A percentile compares a stretch with the other conserved stretches of the same genome.
Conservation (phyloP, 2,113 vertebrate genomes). For the Oxyruncus cristatus region DNA sequence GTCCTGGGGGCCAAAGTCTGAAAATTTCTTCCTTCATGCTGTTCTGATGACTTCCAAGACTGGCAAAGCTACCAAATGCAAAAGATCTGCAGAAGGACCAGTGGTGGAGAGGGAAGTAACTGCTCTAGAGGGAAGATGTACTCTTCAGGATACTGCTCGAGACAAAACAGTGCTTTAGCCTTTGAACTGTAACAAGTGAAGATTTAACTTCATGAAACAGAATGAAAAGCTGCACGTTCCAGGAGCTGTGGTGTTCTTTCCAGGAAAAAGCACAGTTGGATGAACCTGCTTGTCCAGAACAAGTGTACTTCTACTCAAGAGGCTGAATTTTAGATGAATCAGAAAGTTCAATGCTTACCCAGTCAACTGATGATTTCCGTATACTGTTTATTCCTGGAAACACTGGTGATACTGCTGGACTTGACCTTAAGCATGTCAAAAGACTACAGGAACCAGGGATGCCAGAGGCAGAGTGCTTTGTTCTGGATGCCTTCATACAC, state of each 20-base stretch:
- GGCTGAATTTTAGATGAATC: not conserved
- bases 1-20: not conserved
- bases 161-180: not conserved
- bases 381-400: not conserved
- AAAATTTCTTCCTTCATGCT: not conserved
- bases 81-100: not conserved
- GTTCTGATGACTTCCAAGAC: not conserved
- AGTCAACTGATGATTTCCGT: not conserved
- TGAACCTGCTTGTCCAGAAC: not conserved
- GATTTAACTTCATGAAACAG: not conserved
- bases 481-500: not conserved
- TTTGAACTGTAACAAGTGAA: not conserved
- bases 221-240: not conserved
- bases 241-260: not conserved
- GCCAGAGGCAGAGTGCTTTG: not conserved
- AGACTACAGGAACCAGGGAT: not conserved
- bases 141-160: not conserved
- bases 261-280: not conserved
- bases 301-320: not conserved
- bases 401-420: not conserved
- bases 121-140: not conserved
- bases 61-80: not conserved
- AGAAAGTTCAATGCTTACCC: not conserved
- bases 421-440: not conserved
- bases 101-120: not conserved